phyloP scores from a whole-genome alignment of 2,113 vertebrate species.

The Leucosticte australis region DNA sequence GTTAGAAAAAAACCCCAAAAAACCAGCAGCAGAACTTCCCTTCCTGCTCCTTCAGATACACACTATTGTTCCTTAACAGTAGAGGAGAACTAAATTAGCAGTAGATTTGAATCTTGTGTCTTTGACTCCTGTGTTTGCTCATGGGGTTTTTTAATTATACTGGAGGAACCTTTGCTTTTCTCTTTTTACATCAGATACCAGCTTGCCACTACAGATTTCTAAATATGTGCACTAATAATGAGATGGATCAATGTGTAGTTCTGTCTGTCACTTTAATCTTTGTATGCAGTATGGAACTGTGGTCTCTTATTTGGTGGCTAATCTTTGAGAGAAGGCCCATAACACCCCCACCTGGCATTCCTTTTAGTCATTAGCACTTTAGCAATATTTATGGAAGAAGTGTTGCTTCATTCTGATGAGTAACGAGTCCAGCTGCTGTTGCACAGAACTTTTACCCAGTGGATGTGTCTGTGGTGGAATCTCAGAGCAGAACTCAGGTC shows the following conservation, averaged over 20 bases:
- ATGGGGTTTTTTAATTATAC: neutral
- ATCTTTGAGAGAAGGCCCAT: neutral
- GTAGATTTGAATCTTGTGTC: neutral
- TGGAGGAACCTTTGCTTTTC: neutral
- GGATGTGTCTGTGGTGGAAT: neutral
- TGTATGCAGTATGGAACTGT: neutral
- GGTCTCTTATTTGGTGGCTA: neutral
- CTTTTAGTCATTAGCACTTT: neutral
- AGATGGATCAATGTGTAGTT: neutral
- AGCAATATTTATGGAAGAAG: neutral
- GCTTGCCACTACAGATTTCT: neutral
- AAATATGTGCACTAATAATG: neutral
- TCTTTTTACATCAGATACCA: neutral
- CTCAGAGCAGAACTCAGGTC: neutral
- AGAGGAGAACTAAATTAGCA: neutral
- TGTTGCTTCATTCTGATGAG: neutral
- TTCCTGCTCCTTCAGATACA: neutral
- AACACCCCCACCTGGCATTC: neutral
- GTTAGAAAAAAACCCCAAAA: neutral
- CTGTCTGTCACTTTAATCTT: neutral
- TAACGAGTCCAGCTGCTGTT: neutral
- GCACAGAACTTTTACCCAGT: neutral
- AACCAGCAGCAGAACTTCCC: neutral
- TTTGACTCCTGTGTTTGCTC: neutral
- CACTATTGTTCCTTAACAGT: neutral